A percentile compares a stretch with the other conserved stretches of the same genome.
Conservation (phyloP, 1,140 invertebrate species). For the Drosophila willistoni region DNA sequence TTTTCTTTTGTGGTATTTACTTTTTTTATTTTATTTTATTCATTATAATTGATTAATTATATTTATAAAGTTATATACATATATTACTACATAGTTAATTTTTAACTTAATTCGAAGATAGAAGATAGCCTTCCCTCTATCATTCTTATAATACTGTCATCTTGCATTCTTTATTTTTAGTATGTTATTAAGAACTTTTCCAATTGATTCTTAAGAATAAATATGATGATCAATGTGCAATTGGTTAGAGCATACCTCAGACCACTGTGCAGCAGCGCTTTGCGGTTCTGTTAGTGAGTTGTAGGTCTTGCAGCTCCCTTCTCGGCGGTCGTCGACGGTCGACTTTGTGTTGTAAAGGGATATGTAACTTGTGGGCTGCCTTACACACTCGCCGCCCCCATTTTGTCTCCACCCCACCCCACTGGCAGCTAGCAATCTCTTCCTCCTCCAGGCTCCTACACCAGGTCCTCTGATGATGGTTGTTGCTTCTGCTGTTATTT, state of each 20-base stretch:
- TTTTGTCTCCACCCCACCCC: neutral
- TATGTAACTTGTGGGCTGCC: slow-evolving; percentile 79
- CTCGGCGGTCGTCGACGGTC: slow-evolving; percentile 44
- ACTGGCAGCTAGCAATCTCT: no score
- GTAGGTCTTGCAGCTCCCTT: slow-evolving; percentile 37
- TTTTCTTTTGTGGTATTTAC: neutral
- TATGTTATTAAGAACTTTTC: neutral
- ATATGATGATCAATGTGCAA: neutral
- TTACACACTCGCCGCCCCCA: slow-evolving; percentile 42
- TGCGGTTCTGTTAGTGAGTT: slow-evolving; percentile 36
- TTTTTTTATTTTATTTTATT: neutral
- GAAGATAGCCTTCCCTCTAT: no score
- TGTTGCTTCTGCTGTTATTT: slow-evolving; percentile 43
- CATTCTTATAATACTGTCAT: no score
- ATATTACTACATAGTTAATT: no score
- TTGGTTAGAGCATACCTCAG: neutral
- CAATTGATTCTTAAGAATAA: no score
- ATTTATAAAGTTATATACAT: no score
- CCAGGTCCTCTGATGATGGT: neutral
- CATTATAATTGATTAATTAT: no score
- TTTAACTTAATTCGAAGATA: no score
- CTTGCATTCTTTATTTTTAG: neutral
- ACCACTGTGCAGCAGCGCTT: slow-evolving; percentile 39
- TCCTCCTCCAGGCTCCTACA: neutral
- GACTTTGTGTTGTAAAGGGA: slow-evolving; percentile 73